Conservation (phyloP, 2,113 vertebrate genomes). For the Bostrychus sinensis region DNA sequence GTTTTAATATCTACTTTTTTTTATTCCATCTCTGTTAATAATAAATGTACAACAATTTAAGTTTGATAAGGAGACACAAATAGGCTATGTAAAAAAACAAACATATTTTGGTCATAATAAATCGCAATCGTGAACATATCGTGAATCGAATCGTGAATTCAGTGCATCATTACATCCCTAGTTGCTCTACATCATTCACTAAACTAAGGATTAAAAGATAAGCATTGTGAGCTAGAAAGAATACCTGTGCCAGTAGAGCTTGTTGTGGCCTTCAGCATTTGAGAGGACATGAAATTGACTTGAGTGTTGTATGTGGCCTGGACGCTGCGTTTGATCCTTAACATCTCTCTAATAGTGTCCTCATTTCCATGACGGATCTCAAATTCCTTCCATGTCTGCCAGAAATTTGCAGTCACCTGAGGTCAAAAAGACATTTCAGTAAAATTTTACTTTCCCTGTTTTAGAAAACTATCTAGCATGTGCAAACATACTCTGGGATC, state of each 20-base stretch:
- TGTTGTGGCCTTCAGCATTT: slow-evolving; percentile 90
- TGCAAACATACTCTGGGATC: slow-evolving; percentile 85
- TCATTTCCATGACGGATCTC: slow-evolving; percentile 94
- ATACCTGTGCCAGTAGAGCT: slow-evolving; percentile 85
- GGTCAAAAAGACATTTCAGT: not conserved
- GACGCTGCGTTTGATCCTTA: slow-evolving; percentile 91
- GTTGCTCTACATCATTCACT: too few species aligned
- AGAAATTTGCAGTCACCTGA: slow-evolving; percentile 87
- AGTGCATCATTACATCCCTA: too few species aligned
- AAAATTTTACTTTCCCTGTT: not conserved
- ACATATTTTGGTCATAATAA: too few species aligned
- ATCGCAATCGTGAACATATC: too few species aligned
- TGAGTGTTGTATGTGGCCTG: slow-evolving; percentile 97
- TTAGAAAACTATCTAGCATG: not conserved
- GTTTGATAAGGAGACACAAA: too few species aligned
- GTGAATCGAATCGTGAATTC: too few species aligned
- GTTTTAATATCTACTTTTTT: too few species aligned
- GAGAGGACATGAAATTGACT: slow-evolving; percentile 95
- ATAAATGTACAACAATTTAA: too few species aligned
- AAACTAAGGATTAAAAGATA: too few species aligned
- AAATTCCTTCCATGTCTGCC: slow-evolving; percentile 95
- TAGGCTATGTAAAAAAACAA: too few species aligned
- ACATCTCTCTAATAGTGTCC: slow-evolving; percentile 92
- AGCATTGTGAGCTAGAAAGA: slow-evolving; percentile 10
- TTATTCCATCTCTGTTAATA: too few species aligned